Conservation (phyloP, 1,140 invertebrate genomes). For the Heliothis virescens region DNA sequence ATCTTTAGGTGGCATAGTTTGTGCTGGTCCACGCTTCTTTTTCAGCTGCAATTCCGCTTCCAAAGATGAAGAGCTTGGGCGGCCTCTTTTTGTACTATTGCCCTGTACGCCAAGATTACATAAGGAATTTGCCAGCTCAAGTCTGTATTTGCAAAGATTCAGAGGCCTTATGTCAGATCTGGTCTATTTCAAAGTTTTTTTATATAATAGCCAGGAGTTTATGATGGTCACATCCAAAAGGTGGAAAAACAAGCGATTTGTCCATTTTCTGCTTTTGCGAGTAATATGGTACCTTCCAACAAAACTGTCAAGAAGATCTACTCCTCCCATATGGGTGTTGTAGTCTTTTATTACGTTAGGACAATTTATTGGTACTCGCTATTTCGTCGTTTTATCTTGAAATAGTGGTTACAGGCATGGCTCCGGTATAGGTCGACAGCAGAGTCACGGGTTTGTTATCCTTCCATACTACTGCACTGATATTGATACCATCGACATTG, state of each 20-base stretch:
- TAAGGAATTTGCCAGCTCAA: constrained; percentile 14
- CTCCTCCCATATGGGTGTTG: constrained; percentile 28
- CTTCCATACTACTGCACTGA: constrained; percentile 18
- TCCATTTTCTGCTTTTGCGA: constrained; percentile 24
- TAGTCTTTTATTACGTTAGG: constrained; percentile 36
- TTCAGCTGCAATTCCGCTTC: constrained; percentile 3
- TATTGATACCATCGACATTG: constrained; percentile 18
- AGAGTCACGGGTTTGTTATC: constrained; percentile 34
- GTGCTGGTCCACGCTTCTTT: constrained; percentile 6
- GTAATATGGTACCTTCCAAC: constrained; percentile 1
- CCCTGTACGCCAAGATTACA: not conserved
- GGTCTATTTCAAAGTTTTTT: not conserved
- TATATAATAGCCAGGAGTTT: constrained; percentile 28
- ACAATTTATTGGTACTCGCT: not conserved
- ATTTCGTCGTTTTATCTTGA: not conserved
- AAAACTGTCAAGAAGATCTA: constrained; percentile 28
- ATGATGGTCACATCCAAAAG: constrained; percentile 9
- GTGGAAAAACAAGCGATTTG: constrained; percentile 13
- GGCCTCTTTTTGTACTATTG: constrained; percentile 16
- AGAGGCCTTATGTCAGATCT: not conserved
- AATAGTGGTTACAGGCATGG: not conserved
- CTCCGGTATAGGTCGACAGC: constrained; percentile 21
- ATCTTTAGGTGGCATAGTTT: constrained; percentile 16
- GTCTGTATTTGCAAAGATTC: constrained; percentile 6
- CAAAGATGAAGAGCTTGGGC: not conserved